phyloP scores from a whole-genome alignment of 1,140 invertebrate genomes.

The Neotoxoptera formosana region DNA sequence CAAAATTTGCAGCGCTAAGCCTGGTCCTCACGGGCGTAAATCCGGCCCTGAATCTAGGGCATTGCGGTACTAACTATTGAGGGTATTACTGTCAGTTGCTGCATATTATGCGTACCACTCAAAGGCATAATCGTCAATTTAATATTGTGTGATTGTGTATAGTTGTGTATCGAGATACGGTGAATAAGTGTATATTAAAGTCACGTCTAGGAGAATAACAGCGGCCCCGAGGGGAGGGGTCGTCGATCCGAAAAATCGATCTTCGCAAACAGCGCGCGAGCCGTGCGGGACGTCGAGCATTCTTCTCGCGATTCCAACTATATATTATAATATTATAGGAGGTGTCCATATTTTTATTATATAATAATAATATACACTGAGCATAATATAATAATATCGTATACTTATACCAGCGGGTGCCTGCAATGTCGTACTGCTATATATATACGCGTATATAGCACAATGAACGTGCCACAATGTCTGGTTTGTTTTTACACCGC shows the following conservation, averaged over 20 bases:
- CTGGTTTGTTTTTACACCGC: background rate
- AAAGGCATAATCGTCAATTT: background rate
- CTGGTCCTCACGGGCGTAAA: no score
- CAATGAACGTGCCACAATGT: background rate
- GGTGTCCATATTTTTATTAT: background rate
- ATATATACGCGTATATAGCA: background rate
- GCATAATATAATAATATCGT: background rate
- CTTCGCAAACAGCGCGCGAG: background rate
- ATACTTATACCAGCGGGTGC: background rate
- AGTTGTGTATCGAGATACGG: background rate
- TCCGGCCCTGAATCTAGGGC: no score
- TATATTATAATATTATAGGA: no score
- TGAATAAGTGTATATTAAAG: background rate
- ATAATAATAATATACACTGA: background rate
- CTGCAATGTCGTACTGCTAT: background rate
- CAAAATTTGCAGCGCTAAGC: no score
- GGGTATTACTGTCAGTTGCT: no score
- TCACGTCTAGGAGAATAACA: background rate
- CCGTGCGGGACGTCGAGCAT: background rate
- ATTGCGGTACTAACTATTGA: background rate
- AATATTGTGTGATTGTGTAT: background rate
- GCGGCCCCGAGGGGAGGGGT: no score
- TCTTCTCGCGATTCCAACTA: background rate
- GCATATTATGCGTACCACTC: background rate
- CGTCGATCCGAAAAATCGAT: background rate